Base-by-base conservation (phyloP, 2,888 invertebrate species). In the Stenodema calcarata region DNA sequence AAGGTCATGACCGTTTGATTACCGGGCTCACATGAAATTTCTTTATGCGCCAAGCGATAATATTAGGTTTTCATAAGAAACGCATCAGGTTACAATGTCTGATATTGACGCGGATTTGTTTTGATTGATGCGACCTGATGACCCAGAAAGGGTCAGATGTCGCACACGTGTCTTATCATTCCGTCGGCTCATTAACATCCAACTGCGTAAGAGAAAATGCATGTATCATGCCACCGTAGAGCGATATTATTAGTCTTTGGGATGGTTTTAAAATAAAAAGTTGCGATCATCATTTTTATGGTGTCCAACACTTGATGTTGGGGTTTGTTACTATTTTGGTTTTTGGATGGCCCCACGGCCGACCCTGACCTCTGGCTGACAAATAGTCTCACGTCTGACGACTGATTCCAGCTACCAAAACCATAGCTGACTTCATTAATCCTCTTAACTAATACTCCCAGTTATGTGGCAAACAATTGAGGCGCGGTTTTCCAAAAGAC, bases 121-220 rank as follows among this genome's bases (percentile, higher is more conserved):
- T 75, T 75, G 35, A 35, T 41, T 75, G 35, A 1, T 75, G 35
- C n/a, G 42, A 35, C 35, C 75, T 35, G 3, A 28, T 42, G 35
- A 28, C n/a, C 18, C 75, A 18, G 3, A 14, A 78, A 44, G 41
- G 78, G 78, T 78, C 44, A 78, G 18, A 78, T 42, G 78, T 78
- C 78, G n/a, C 18, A 78, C 78, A 78, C 78, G 78, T 78, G 78
- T 35, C 78, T 78, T 78, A 78, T 78, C 78, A 44, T 27, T 16
- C 44, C 27, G n/a, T 78, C 23, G 23, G 23, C 18, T 62, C 62
- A 62, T 62, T 62, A 62, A 62, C 62, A 62, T 62, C 23, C 62
- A 62, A 62, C 23, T 62, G 23, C 62, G 62, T 62, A 62, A 62
- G 62, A 18, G 23, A 62, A 23, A 62, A 11, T 62, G 62, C 62